Evolutionary conservation across 2,888 invertebrate genomes (phyloP).

Genomic region (Chymomyza procnemis): DNA sequence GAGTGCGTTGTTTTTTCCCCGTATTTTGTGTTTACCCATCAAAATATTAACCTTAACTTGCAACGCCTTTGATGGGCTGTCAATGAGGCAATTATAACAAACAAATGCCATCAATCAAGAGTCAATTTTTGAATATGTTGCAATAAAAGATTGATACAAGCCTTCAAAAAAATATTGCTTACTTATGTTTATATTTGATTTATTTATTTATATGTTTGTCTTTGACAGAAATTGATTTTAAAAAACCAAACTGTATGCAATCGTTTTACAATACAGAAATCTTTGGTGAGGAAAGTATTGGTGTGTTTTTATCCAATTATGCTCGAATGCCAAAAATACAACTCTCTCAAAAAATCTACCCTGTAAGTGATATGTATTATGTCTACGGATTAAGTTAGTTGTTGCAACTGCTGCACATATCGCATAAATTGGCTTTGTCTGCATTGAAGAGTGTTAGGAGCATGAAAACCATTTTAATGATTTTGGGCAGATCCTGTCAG

Average conservation of each 20-base stretch:
- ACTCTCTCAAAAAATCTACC: no score
- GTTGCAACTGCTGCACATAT: background rate
- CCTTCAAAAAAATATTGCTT: background rate
- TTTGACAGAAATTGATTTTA: no score
- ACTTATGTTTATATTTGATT: no score
- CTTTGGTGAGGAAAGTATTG: no score
- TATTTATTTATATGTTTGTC: no score
- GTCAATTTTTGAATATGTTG: background rate
- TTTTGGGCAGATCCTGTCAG: slow-evolving; percentile 23
- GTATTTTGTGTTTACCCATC: background rate
- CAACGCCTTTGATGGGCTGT: background rate
- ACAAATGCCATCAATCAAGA: slow-evolving; percentile 2
- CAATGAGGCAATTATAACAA: background rate
- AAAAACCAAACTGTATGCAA: no score
- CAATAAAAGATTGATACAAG: background rate
- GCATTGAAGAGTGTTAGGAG: slow-evolving; percentile 6
- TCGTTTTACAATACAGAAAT: no score
- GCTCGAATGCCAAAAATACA: no score
- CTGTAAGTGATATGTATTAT: no score
- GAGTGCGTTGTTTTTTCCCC: background rate
- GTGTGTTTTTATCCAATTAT: no score
- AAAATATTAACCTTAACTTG: background rate
- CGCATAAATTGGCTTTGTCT: slow-evolving; percentile 43
- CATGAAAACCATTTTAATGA: slow-evolving; percentile 34
- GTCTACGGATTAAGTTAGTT: background rate